Conservation (phyloP, 2,888 invertebrate species). For the Hemicrepidius hirtus region DNA sequence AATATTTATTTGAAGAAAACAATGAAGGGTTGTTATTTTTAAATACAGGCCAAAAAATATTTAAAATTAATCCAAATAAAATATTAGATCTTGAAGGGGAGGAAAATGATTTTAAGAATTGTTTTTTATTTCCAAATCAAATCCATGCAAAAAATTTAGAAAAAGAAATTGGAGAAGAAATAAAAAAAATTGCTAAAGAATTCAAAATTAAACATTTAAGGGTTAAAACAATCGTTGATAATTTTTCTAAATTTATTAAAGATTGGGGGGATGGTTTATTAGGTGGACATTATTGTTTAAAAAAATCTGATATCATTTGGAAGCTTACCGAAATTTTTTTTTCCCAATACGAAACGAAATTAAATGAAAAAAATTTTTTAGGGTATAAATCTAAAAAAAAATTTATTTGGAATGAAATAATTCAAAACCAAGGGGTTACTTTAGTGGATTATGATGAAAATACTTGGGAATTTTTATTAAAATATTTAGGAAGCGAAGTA, state of each 20-base stretch:
- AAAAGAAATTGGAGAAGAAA: background rate
- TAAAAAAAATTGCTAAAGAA: background rate
- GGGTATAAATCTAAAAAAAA: background rate
- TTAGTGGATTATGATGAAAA: background rate
- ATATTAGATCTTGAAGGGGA: background rate
- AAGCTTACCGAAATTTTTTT: background rate
- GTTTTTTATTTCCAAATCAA: slow-evolving; percentile 8
- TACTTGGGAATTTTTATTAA: background rate
- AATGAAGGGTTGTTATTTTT: background rate
- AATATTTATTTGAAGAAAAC: background rate
- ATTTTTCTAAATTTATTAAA: no score
- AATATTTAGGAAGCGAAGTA: slow-evolving; percentile 6
- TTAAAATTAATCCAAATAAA: background rate
- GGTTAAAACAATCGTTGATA: no score
- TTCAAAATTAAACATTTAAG: no score
- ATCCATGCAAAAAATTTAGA: background rate
- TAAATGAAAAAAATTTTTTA: background rate
- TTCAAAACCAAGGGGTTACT: background rate
- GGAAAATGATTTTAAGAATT: background rate
- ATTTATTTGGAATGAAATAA: background rate
- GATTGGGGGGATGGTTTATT: no score
- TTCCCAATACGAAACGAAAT: background rate
- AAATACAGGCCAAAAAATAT: background rate
- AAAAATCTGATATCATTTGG: background rate
- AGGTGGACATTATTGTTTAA: no score